Evolutionary conservation across 2,113 vertebrate species (phyloP), one percentile per base, ranked within the genome.

Genomic region (Xerus inauris): DNA sequence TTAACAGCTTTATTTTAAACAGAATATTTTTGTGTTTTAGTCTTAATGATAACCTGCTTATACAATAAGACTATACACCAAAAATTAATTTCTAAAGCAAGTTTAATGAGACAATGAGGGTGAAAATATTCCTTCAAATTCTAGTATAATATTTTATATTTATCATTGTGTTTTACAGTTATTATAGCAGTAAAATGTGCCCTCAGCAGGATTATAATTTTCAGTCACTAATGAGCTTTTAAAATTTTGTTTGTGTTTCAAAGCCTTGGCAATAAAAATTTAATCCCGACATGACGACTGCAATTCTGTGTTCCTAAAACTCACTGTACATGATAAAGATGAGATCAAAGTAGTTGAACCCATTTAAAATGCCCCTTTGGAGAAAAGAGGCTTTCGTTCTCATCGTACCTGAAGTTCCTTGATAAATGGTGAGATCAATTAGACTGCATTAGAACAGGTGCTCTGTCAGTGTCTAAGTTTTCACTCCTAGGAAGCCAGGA

Each of bases 211-310:
- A 94, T 92, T 94, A 94, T 6, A 47, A 86, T 72, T 95, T 96
- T 91, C 84, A 97, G n/a, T 95, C 89, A 95, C 87, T 94, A 89
- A 94, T 38, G 89, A 76, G 73, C 73, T 94, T 96, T 96, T 30
- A 73, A 81, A 84, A 65, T 89, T 93, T 51, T 88, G 40, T 91
- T 86, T 95, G 57, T 94, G 71, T 69, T 96, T 97, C 83, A 93
- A 91, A 96, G 88, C 16, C 79, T 89, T 71, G 30, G 24, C 59
- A 91, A 94, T 81, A 91, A 87, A 97, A 97, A 97, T 73, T 84
- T 89, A 93, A 97, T 95, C 89, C 45, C 35, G 93, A 89, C 59
- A 93, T 84, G 49, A 96, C 83, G 49, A 95, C 16, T 3, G 3
- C 22, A 77, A 91, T 72, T 89, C 57, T 72, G 24, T n/a, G 19